Base-by-base conservation (phyloP, 2,888 invertebrate genomes). In the Xanthostigma xanthostigma region DNA sequence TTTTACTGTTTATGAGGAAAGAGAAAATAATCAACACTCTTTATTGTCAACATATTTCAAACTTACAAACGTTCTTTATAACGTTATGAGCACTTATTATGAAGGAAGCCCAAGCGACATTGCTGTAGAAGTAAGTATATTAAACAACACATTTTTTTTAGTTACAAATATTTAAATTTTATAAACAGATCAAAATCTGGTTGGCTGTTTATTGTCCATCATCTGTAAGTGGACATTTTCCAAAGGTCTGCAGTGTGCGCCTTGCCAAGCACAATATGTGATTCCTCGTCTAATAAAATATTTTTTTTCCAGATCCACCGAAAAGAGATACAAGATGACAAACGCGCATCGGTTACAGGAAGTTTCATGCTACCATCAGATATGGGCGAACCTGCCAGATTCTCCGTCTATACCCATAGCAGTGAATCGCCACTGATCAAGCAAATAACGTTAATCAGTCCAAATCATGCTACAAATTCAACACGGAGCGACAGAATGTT, bases 31-130 rank as follows among this genome's bases (percentile, higher is more conserved):
- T 50, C 71, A 70, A 36, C 64, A 65, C 2, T 72, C 70, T 4
- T 65, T 69, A 49, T 58, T 75, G 9, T 66, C 73, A 1, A 74
- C 75, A 3, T 75, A 75, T 53, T 74, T 75, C 55, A 68, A 71
- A 52, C 56, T 75, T 27, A 67, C 70, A 9, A 71, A 68, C 50
- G 69, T 70, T 3, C 56, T 75, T 38, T 68, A 68, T 49, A 65
- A 69, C 50, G 69, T 76, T 36, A 65, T 70, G 11, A 61, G 64
- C 38, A 62, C 60, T 14, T 73, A 66, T 55, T 70, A 71, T 51
- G 68, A 72, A 48, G 72, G 71, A 12, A 68, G 66, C 49, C 57
- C 58, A 37, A 56, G 63, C 2, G 66, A 68, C 53, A 57, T 74
- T 43, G 72, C 71, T 1, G 61, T 74, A 45, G 75, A 74, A 57